Conservation (phyloP, 2,888 invertebrate genomes). For the Saturnia japonica region DNA sequence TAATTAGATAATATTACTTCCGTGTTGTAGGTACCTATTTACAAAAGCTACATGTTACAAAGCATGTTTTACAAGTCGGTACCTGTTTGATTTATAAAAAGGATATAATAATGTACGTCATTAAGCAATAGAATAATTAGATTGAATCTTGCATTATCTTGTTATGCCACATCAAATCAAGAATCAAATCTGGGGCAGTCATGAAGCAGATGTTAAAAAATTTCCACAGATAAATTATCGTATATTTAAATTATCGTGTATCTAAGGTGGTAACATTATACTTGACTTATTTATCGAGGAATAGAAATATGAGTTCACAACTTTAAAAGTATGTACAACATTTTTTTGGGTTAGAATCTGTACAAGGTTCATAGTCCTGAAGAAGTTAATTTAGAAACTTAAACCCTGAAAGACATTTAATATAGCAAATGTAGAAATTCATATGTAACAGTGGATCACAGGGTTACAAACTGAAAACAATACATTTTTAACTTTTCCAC, state of each 20-base stretch:
- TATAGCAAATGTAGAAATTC: not conserved
- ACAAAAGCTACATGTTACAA: not conserved
- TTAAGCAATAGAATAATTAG: not conserved
- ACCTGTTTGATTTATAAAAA: not conserved
- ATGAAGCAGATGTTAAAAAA: no score
- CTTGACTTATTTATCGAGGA: no score
- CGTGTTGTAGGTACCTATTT: not conserved
- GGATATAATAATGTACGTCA: not conserved
- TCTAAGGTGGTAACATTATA: no score
- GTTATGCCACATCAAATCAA: not conserved
- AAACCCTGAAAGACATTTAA: not conserved
- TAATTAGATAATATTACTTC: slow-evolving; percentile 9
- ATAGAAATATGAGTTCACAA: no score
- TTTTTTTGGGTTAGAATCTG: not conserved
- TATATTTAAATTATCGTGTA: no score
- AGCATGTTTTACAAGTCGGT: not conserved
- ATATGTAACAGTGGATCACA: not conserved
- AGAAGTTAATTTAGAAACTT: not conserved
- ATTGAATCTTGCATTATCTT: not conserved
- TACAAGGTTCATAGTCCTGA: not conserved
- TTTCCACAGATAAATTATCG: no score
- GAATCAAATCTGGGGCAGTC: no score
- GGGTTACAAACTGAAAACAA: not conserved
- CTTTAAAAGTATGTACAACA: not conserved
- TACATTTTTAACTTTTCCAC: slow-evolving; percentile 3